Evolutionary conservation across 2,888 invertebrate species (phyloP), one percentile per base, ranked within the genome.

Genomic region (Torymus aiolomorphi): DNA sequence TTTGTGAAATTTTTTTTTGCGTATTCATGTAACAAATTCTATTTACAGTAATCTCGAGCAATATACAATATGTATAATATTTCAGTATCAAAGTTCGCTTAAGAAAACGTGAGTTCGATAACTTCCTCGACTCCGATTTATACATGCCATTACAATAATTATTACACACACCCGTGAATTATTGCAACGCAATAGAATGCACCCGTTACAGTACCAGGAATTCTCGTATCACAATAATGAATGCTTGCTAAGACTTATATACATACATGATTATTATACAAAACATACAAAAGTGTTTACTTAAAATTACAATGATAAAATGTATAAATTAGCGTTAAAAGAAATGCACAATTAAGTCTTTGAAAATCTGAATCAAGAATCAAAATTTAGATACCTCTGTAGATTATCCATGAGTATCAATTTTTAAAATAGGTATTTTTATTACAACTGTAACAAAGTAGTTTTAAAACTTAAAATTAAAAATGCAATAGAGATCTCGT

Each of bases 51-150:
- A 11, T 59, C 16, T 51, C 62, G 16, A 63, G 74, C 31, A 75
- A 54, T 75, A 61, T 57, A 31, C 51, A 52, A n/a, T 51, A 66
- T 72, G 20, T 73, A 56, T 73, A 70, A 18, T 59, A 52, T 72
- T 72, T 72, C n/a, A 67, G 67, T 67, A 69, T 71, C 49, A 65
- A 63, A 70, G 14, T 71, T 52, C 20, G 52, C 82, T 80, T 82
- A 80, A 79, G 49, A 82, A 84, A 84, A 84, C 84, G 83, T 86
- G 84, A 84, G 83, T 82, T 80, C 65, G 69, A 74, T 52, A 76
- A 59, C 52, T 71, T 69, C 31, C 54, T 65, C 63, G 61, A 73
- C 54, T 54, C 54, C 70, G 62, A 75, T 71, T 67, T 66, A 78
- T 59, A 74, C 42, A 78, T 78, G 69, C 63, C 77, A 71, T 66